phyloP scores from a whole-genome alignment of 2,797 vertebrate species.

The Miichthys miiuy region DNA sequence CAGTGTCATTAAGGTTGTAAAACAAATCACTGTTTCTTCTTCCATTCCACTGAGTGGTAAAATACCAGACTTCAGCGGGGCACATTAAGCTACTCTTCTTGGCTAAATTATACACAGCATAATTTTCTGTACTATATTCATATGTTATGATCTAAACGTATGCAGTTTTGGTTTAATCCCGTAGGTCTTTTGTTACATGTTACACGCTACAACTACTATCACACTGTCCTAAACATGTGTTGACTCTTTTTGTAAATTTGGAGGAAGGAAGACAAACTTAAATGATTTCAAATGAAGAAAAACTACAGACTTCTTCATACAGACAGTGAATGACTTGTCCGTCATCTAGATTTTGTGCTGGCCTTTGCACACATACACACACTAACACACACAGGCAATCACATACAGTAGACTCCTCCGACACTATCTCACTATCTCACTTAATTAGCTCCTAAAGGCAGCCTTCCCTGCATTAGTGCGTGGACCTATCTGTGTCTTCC shows the following conservation, averaged over 20 bases:
- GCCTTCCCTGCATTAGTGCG: conserved; percentile 64
- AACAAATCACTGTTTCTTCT: conserved; percentile 23
- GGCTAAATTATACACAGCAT: neutral
- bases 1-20: neutral
- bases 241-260: neutral
- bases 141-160: neutral
- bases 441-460: conserved; percentile 81
- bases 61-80: neutral
- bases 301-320: neutral
- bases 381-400: conserved; percentile 16
- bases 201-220: neutral
- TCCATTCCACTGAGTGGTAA: conserved; percentile 2
- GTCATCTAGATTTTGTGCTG: conserved; percentile 48
- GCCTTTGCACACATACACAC: conserved; percentile 37
- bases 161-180: neutral
- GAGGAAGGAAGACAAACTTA: neutral
- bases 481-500: conserved; percentile 51
- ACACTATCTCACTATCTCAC: conserved; percentile 73
- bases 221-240: neutral
- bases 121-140: neutral
- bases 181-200: too few relatives aligned
- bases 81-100: neutral
- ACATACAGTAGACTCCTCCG: conserved; percentile 27
- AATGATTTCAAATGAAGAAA: neutral
- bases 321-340: conserved; percentile 48